Evolutionary conservation across 2,797 vertebrate species (phyloP).

Genomic region (Pyrocephalus nanus): DNA sequence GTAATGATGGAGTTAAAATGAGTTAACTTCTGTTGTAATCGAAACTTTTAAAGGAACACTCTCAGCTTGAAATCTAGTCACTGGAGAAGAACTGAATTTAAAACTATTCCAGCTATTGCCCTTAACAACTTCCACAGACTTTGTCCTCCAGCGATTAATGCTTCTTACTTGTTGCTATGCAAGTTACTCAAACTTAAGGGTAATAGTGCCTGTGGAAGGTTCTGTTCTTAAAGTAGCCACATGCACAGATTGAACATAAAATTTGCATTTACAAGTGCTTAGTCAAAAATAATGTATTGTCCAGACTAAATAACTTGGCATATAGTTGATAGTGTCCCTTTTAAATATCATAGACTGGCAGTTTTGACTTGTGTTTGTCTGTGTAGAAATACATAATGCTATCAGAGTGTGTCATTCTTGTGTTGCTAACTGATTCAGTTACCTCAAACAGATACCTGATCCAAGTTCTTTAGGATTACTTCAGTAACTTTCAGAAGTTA

Average conservation of each 20-base stretch:
- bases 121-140: not conserved
- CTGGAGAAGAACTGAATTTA: not conserved
- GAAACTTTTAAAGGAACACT: constrained; percentile 11
- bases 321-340: constrained; percentile 46
- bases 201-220: not conserved
- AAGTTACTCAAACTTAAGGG: not conserved
- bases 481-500: not conserved
- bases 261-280: not conserved
- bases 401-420: not conserved
- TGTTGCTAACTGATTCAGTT: not conserved
- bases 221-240: not conserved
- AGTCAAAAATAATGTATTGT: not conserved
- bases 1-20: not conserved
- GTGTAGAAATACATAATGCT: not conserved
- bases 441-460: not conserved
- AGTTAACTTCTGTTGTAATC: not conserved
- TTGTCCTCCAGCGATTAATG: not conserved
- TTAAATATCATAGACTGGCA: not conserved
- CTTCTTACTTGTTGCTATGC: not conserved
- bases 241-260: not conserved
- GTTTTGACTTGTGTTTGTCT: not conserved
- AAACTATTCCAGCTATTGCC: not conserved
- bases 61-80: not conserved
- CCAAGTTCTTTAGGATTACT: not conserved
- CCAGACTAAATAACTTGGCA: not conserved